These are phyloP conservation scores for Tribolium madens DNA, from an alignment of 1,140 invertebrate species.

Conservation along the genomic window DNA sequence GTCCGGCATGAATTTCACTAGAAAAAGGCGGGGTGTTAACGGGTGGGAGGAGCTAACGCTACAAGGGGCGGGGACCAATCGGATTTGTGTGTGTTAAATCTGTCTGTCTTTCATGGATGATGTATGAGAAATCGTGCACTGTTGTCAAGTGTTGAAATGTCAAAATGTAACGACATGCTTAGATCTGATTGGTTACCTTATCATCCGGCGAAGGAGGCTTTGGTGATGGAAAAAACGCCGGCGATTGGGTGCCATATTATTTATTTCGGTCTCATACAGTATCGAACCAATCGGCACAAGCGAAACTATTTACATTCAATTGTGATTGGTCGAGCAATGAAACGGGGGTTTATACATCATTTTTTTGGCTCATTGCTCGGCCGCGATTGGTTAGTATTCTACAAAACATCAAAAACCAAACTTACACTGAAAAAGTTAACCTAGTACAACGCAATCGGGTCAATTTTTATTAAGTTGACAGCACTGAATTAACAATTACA, in stretches of 20 bases:
- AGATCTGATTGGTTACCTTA: conserved; percentile 9
- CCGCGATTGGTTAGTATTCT: conserved; percentile 24
- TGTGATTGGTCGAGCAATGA: not conserved
- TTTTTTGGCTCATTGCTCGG: not conserved
- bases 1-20: conserved; percentile 63
- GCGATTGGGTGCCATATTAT: not conserved
- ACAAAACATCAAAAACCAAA: conserved; percentile 40
- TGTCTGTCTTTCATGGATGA: conserved; percentile 46
- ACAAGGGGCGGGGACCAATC: conserved; percentile 2
- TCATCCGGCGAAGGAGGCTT: not conserved
- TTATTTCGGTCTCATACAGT: conserved; percentile 1
- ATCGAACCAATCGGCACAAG: conserved; percentile 29
- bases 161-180: conserved; percentile 33
- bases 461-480: conserved; percentile 22
- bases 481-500: conserved; percentile 19
- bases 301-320: conserved; percentile 39
- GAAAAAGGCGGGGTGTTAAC: conserved; percentile 42
- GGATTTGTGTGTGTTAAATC: conserved; percentile 29
- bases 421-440: conserved; percentile 38
- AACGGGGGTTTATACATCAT: not conserved
- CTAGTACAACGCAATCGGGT: conserved; percentile 25
- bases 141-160: conserved; percentile 1
- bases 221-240: not conserved
- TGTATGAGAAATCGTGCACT: not conserved
- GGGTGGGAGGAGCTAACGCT: not conserved